Base-by-base conservation (phyloP, 2,113 vertebrate species). In the Archocentrus centrarchus region DNA sequence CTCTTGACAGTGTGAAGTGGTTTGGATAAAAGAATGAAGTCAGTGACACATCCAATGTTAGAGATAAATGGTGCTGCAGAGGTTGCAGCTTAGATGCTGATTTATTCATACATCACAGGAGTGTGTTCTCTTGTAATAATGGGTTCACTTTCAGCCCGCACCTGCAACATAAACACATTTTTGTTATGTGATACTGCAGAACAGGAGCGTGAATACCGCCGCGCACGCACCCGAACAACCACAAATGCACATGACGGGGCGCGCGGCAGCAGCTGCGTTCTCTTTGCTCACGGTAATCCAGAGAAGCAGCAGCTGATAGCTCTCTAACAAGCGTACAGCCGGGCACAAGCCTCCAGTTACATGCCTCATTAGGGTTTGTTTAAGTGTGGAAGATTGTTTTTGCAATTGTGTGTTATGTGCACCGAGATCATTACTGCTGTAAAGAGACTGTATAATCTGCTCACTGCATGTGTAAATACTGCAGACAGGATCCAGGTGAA, bases 351-450 rank as follows among this genome's bases (percentile, higher is more conserved):
- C 88, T 55, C 77, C 88, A 78, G 86, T 94, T 93, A 90, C 85
- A 92, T 75, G 93, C 85, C 88, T 93, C 92, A 92, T 91, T 93
- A 86, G 90, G 88, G 53, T 89, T 90, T 41, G 15, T 81, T 91
- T 91, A 89, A 90, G 89, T 91, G 93, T 87, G 78, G 75, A 84
- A 82, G 80, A 85, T 80, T 87, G 90, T 85, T 82, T 90, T 83
- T 89, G 89, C 81, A 77, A 76, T 55, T 81, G 79, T 37, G 64
- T 83, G 79, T 75, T 77, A 5, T 24, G 58, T 30, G 35, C 11
- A 58, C 59, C 7, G 15, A 64, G 83, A 75, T 79, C 62, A 59
- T 86, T 84, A 84, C 77, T 59, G 81, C 79, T 64, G 81, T 86
- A 83, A 59, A 66, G 68, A 83, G 37, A 83, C 30, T 14, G 47